Conservation (phyloP, 23 tunicate genomes). For the Clavelina lepadiformis region DNA sequence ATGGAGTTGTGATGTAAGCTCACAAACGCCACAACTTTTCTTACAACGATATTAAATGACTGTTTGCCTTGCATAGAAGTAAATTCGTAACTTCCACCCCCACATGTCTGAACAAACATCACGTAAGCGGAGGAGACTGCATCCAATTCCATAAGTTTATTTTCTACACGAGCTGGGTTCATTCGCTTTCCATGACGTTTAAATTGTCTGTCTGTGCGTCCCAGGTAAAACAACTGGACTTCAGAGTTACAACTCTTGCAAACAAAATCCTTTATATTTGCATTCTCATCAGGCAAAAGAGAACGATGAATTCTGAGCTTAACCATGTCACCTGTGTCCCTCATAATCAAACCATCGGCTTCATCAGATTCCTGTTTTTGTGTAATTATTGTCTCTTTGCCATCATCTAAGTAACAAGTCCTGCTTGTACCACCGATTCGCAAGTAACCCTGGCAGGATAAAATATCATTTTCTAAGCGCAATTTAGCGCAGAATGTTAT, state of each 20-base stretch:
- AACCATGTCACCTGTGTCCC: conserved; percentile 57
- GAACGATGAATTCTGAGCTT: neutral
- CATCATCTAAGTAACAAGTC: neutral
- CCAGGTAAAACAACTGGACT: conserved; percentile 25
- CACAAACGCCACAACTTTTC: neutral
- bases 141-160: conserved; percentile 4
- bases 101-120: neutral
- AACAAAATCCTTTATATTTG: neutral
- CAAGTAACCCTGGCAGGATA: neutral
- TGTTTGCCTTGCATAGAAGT: too few relatives aligned
- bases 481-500: neutral
- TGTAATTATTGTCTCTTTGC: too few relatives aligned
- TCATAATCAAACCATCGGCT: neutral
- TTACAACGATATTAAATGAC: neutral
- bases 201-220: conserved; percentile 48
- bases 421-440: conserved; percentile 3
- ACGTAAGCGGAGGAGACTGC: conserved; percentile 27
- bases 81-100: too few relatives aligned
- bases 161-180: conserved; percentile 29
- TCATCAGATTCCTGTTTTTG: neutral
- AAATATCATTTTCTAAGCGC: neutral
- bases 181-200: conserved; percentile 74
- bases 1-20: neutral
- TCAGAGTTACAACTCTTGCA: neutral
- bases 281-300: too few relatives aligned